Conservation (phyloP, 2,113 vertebrate species). For the Clinocottus analis region DNA sequence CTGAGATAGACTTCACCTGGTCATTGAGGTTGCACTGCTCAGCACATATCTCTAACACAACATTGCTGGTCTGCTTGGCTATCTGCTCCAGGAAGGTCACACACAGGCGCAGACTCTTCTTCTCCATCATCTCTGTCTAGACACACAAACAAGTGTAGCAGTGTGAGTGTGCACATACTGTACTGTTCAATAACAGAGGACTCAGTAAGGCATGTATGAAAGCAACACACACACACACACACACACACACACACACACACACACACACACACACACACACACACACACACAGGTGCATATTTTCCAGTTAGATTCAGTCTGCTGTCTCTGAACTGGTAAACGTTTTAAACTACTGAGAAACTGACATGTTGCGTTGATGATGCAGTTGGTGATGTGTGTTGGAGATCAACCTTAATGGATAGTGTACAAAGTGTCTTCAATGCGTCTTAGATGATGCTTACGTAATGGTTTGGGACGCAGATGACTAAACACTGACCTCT, state of each 20-base stretch:
- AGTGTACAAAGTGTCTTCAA: neutral
- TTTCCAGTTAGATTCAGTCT: neutral
- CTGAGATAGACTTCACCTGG: slow-evolving; percentile 79
- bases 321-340: neutral
- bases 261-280: neutral
- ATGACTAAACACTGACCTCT: slow-evolving; percentile 86
- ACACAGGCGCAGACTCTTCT: slow-evolving; percentile 84
- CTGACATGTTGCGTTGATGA: neutral
- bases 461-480: neutral
- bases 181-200: slow-evolving; percentile 5
- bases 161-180: slow-evolving; percentile 1
- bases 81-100: slow-evolving; percentile 91
- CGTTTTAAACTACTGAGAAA: neutral
- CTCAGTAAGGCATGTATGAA: neutral
- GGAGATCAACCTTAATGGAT: neutral
- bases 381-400: neutral
- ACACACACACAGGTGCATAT: neutral
- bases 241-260: neutral
- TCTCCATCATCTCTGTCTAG: slow-evolving; percentile 85
- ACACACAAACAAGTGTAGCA: slow-evolving; percentile 18
- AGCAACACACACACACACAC: neutral
- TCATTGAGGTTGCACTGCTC: slow-evolving; percentile 92
- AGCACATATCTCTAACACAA: slow-evolving; percentile 89
- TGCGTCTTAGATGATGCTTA: neutral
- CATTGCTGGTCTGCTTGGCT: slow-evolving; percentile 84